Base-by-base conservation (phyloP, 2,888 invertebrate genomes). In the Polydrusus pterygomalis region DNA sequence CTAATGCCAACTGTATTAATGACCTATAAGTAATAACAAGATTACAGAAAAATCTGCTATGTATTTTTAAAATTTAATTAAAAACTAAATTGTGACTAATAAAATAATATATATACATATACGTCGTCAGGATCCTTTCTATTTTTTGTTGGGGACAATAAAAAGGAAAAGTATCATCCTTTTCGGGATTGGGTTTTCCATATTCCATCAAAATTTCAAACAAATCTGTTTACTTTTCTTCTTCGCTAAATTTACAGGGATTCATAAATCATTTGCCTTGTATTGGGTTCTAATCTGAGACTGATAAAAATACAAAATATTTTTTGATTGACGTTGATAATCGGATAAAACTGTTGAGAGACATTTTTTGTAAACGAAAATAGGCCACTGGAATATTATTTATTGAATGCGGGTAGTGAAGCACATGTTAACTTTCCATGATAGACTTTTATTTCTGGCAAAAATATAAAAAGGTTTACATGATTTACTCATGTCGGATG, bases 211-310 rank as follows among this genome's bases (percentile, higher is more conserved):
- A 64, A 65, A 56, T 18, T 54, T 45, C 56, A 72, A 72, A 72
- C 65, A 56, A 72, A 72, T 72, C 63, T 70, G 70, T 70, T 70
- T 70, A 62, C 70, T 20, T 70, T 58, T 40, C 18, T 58, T 40
- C 18, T 43, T 56, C 18, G 65, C 20, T 56, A 72, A 72, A 72
- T 72, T 64, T 64, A 45, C 54, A 56, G 13, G 56, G 63, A 72
- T 72, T 56, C 71, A 72, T 72, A 64, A 72, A 72, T 72, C 71
- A 72, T 58, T 54, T 72, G 65, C 63, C 18, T 45, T 60, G 8
- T 67, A 51, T 67, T 47, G 51, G 45, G 20, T 11, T 63, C 6
- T 34, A 56, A 56, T 56, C 56, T 60, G 17, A 25, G 11, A n/a
- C 17, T 11, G 30, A 56, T 56, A 38, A 60, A 25, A 17, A 17